Evolutionary conservation across 1,140 invertebrate species (phyloP), one percentile per base, ranked within the genome.

Genomic region (Cyclargus thomasi): DNA sequence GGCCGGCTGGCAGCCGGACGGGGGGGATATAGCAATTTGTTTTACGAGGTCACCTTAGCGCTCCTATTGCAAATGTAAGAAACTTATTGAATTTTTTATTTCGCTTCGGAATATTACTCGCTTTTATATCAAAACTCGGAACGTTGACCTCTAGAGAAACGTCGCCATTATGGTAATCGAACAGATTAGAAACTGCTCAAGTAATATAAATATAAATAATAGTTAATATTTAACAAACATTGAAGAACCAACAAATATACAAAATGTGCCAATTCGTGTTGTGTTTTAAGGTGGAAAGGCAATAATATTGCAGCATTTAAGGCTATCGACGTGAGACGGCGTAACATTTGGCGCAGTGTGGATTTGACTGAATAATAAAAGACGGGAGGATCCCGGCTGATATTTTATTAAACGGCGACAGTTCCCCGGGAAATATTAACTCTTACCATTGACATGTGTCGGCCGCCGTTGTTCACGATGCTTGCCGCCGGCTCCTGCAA

Each of bases 1-100:
- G 75, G 79, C 74, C 72, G 75, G 74, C 66, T 73, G 75, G 75
- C 86, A 88, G 86, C 85, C 85, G 85, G 82, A 70, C 77, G 64
- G 23, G 39, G 39, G 53, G 74, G 78, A 85, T 85, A 86, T 86
- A 81, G 81, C 74, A 74, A 73, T 77, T 79, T 83, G 81, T 82
- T 86, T 86, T 85, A 86, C 81, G 78, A 74, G 73, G 65, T 69
- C 74, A 74, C 70, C 72, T 73, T 78, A 70, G 72, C 73, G 63
- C 11, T 66, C 55, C 55, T 66, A 66, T 66, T 66, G 23, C 21
- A 57, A 57, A 65, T 47, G 39, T 47, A 47, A 47, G 39, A 47
- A 47, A 47, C 11, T 47, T 47, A 47, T 47, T 47, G 39, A 47
- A 47, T 47, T 47, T 47, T 47, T 47, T 47, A 47, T 16, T 11